phyloP scores from a whole-genome alignment of 2,113 vertebrate species.

The Cinclus mexicanus region DNA sequence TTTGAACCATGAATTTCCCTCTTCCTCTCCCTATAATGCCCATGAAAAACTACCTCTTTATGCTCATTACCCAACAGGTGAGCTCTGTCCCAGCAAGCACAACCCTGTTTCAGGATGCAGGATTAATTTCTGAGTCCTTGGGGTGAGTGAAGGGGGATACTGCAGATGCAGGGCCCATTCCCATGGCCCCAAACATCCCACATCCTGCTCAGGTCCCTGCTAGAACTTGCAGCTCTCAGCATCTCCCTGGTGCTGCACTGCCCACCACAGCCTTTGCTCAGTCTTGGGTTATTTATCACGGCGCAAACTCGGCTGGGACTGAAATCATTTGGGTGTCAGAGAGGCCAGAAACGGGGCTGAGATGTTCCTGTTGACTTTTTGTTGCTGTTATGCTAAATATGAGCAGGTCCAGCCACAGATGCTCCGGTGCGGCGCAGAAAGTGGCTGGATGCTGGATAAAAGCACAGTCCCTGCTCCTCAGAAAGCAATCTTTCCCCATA shows the following conservation, averaged over 20 bases:
- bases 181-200: background rate
- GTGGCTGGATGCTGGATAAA: background rate
- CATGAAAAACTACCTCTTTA: background rate
- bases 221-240: background rate
- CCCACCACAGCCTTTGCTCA: background rate
- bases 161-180: background rate
- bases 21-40: background rate
- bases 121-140: background rate
- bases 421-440: rapidly evolving
- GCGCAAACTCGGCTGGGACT: rapidly evolving
- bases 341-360: background rate
- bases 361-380: background rate
- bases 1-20: background rate
- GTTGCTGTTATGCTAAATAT: background rate
- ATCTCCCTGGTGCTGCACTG: background rate
- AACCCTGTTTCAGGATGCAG: rapidly evolving
- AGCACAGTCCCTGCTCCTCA: background rate
- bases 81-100: background rate
- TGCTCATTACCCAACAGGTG: background rate
- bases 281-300: background rate
- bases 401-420: background rate
- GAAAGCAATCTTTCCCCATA: background rate
- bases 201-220: background rate
- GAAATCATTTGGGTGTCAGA: background rate
- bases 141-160: background rate